Percentiles rank a stretch among this genome's conserved stretches.
phyloP scores from a whole-genome alignment of 2,113 vertebrate genomes.

The Aepyceros melampus region DNA sequence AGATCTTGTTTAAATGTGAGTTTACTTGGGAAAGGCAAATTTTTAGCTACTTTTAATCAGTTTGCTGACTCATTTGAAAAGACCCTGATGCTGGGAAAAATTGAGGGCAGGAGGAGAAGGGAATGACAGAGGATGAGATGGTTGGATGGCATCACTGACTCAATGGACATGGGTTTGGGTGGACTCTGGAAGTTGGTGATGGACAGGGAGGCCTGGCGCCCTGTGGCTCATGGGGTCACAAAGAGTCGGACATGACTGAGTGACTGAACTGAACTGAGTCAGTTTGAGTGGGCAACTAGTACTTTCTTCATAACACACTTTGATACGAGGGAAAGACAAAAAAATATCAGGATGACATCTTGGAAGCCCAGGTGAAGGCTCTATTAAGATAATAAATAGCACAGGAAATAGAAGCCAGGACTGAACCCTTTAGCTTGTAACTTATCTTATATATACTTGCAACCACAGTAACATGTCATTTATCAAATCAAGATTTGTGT shows the following conservation, averaged over 20 bases:
- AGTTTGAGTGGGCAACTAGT: background rate
- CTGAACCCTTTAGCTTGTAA: background rate
- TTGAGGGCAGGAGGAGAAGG: too few species aligned
- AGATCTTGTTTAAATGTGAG: background rate
- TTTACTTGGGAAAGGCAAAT: background rate
- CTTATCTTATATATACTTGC: background rate
- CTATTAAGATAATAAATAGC: background rate
- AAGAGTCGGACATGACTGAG: too few species aligned
- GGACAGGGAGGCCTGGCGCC: too few species aligned
- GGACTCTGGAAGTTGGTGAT: too few species aligned
- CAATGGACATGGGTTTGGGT: too few species aligned
- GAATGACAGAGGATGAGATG: too few species aligned
- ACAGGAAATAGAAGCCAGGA: background rate
- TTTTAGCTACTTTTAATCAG: background rate
- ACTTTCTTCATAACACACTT: constrained; percentile 16
- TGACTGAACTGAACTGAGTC: background rate
- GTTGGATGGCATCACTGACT: too few species aligned
- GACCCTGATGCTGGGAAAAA: too few species aligned
- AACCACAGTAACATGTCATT: background rate
- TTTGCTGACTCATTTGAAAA: background rate
- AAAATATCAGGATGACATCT: background rate
- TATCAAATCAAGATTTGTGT: background rate
- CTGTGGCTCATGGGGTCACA: too few species aligned
- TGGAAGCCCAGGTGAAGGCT: background rate
- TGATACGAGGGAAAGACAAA: background rate